Evolutionary conservation across 1,140 invertebrate genomes (phyloP), one percentile per base, ranked within the genome.

Genomic region (Drosophila gunungcola): DNA sequence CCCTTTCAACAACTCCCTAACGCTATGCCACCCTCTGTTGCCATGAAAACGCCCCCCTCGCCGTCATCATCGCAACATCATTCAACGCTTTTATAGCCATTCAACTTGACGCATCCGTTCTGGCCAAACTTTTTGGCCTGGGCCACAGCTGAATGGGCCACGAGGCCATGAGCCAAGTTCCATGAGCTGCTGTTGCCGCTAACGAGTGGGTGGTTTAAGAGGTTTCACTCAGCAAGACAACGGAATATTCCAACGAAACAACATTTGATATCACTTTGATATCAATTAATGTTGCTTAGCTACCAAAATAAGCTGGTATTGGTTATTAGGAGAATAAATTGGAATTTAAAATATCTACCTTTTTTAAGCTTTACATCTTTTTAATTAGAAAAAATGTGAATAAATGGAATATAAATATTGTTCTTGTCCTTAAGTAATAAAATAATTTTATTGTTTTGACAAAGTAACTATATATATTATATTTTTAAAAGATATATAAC

Each of bases 41-140:
- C 48, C 48, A 29, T 29, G 25, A 48, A 48, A 48, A 27, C n/a
- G n/a, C 27, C 9, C 25, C 25, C 57, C 34, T 21, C 38, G 48
- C 53, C 55, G 25, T 60, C 43, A 51, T 84, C 65, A 49, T 77
- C 68, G 64, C 49, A 81, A 76, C 79, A 82, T 86, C 75, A 88
- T 79, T 86, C 79, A 86, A 77, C 72, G 83, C 79, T 86, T 86
- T 88, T 86, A 83, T 88, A 83, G 83, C 83, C 84, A 88, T 88
- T 83, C 83, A 86, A 88, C 79, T 79, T 78, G 79, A 75, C 75
- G 84, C 83, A 83, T 79, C 83, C 72, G 83, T 77, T 86, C 76
- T 76, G 79, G 83, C 70, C 78, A 86, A 88, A 70, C 65, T 79
- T 88, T 88, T 88, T 75, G 51, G 69, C 51, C 63, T 69, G 46